Evolutionary conservation across 2,888 invertebrate genomes (phyloP).

Genomic region (Stenichneumon culpator): DNA sequence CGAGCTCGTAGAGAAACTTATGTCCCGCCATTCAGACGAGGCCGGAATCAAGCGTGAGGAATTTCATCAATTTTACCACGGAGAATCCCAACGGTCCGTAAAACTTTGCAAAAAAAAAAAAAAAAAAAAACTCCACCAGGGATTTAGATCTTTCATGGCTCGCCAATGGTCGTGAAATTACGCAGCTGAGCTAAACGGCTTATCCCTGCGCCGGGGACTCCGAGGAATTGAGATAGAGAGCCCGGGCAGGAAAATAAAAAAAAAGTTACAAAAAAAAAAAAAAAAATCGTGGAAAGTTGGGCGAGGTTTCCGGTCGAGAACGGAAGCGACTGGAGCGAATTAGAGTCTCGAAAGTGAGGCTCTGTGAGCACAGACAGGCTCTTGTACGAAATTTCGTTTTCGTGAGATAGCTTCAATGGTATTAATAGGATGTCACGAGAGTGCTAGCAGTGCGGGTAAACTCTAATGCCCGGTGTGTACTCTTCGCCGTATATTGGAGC

Average conservation of each 20-base stretch:
- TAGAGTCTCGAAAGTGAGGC: slow-evolving; percentile 31
- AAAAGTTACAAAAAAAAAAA: slow-evolving; percentile 19
- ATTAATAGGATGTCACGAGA: slow-evolving; percentile 62
- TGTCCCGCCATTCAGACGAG: slow-evolving; percentile 5
- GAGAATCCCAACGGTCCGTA: slow-evolving; percentile 4
- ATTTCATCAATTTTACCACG: slow-evolving; percentile 59
- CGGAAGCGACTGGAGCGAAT: slow-evolving; percentile 40
- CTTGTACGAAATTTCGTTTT: neutral
- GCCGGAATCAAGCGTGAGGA: slow-evolving; percentile 41
- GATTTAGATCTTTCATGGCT: slow-evolving; percentile 16
- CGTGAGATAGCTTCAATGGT: slow-evolving; percentile 52
- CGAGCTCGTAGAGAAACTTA: neutral
- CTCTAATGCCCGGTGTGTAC: slow-evolving; percentile 56
- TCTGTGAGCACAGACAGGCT: slow-evolving; percentile 6
- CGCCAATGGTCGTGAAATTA: slow-evolving; percentile 43
- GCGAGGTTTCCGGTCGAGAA: slow-evolving; percentile 39
- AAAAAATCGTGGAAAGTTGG: slow-evolving; percentile 27
- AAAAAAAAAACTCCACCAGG: neutral
- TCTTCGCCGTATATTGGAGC: slow-evolving; percentile 56
- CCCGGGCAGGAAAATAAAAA: neutral
- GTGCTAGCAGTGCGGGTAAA: slow-evolving; percentile 37
- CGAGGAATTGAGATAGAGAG: slow-evolving; percentile 4
- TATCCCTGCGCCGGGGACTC: slow-evolving; percentile 18
- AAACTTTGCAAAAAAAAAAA: slow-evolving; percentile 29
- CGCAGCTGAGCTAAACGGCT: slow-evolving; percentile 34